A percentile compares a stretch with the other conserved stretches of the same genome.
Evolutionary conservation across 37 sponge, comb jelly and placozoan species (phyloP).

Genomic region (Corticium candelabrum): DNA sequence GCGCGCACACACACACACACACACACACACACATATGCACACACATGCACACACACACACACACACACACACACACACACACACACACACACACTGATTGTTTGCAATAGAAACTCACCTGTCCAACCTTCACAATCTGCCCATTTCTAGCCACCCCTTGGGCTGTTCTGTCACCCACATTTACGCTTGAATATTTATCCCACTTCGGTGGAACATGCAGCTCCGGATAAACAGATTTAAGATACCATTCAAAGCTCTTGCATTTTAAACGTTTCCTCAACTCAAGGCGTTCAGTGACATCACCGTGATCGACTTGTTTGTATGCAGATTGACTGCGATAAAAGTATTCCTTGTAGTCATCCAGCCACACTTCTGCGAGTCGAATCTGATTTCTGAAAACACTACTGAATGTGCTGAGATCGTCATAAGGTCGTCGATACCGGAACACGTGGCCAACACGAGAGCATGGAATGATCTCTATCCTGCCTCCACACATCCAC

Average conservation of each 20-base stretch:
- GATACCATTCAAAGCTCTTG: slow-evolving; percentile 90
- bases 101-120: too few species aligned
- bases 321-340: slow-evolving; percentile 71
- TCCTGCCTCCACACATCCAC: slow-evolving; percentile 97
- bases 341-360: slow-evolving; percentile 70
- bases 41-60: too few species aligned
- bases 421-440: not conserved
- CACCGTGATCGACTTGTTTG: slow-evolving; percentile 44
- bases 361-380: slow-evolving; percentile 92
- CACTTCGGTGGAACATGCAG: slow-evolving; percentile 43
- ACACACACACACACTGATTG: too few species aligned
- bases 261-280: slow-evolving; percentile 66
- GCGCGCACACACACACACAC: too few species aligned
- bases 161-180: not conserved
- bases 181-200: not conserved
- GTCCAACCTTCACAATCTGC: not conserved
- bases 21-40: too few species aligned
- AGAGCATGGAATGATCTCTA: slow-evolving; percentile 94
- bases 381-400: slow-evolving; percentile 74
- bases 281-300: slow-evolving; percentile 50
- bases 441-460: slow-evolving; percentile 94
- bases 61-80: too few species aligned
- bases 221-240: slow-evolving; percentile 74
- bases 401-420: slow-evolving; percentile 45
- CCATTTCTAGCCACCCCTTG: not conserved